Evolutionary conservation across 2,888 invertebrate genomes (phyloP).

Genomic region (Cyclophora albipunctata): DNA sequence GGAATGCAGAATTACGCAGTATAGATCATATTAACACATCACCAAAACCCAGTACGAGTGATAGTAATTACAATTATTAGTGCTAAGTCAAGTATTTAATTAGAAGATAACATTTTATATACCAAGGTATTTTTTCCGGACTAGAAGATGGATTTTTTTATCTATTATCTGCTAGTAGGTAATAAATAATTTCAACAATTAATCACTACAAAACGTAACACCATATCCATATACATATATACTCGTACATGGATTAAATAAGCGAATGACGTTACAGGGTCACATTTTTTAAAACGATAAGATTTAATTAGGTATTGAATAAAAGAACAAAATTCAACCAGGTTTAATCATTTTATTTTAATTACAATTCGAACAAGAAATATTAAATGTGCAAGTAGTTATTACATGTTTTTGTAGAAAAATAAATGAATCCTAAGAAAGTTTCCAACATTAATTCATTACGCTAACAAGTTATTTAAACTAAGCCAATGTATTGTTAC

Average conservation of each 20-base stretch:
- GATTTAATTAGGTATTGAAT: constrained; percentile 8
- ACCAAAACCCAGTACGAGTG: not conserved
- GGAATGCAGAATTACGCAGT: constrained; percentile 21
- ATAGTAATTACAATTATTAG: not conserved
- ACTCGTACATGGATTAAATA: no score
- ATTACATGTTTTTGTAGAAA: constrained; percentile 58
- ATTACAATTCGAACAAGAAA: constrained; percentile 62
- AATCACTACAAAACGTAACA: no score
- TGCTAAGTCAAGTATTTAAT: no score
- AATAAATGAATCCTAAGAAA: constrained; percentile 60
- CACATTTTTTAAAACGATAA: no score
- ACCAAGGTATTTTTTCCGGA: no score
- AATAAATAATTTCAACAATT: no score
- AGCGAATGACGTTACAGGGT: no score
- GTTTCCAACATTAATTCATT: constrained; percentile 14
- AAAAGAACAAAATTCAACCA: constrained; percentile 41
- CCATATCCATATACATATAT: no score
- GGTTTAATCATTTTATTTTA: constrained; percentile 48
- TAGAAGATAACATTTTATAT: no score
- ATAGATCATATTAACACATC: not conserved
- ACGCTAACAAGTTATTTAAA: constrained; percentile 29
- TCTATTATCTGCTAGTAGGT: no score
- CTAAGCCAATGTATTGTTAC: constrained; percentile 34
- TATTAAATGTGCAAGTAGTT: constrained; percentile 61
- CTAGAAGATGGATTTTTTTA: no score